Percentiles rank a stretch among this genome's conserved stretches.
Evolutionary conservation across 2,113 vertebrate genomes (phyloP).

Genomic region (Charina bottae): DNA sequence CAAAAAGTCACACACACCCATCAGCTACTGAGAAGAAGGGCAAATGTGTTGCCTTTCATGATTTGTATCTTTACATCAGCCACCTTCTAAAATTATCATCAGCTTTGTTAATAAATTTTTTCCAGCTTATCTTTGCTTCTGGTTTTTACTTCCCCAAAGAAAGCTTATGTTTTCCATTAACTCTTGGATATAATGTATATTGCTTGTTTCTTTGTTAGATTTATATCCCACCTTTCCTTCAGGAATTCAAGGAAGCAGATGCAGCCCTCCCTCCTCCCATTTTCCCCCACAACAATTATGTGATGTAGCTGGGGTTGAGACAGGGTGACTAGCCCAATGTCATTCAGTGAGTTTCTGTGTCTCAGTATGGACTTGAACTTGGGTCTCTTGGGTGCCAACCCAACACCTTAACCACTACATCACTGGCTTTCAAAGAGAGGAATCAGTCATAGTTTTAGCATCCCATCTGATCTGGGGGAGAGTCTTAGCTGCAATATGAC

Average conservation of each 20-base stretch:
- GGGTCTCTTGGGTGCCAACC: neutral
- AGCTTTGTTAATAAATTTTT: neutral
- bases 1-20: neutral
- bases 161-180: neutral
- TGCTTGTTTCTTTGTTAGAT: neutral
- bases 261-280: neutral
- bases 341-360: neutral
- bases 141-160: neutral
- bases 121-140: neutral
- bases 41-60: neutral
- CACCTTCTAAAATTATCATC: neutral
- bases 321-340: neutral
- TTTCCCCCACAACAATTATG: neutral
- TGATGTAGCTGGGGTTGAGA: neutral
- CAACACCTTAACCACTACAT: neutral
- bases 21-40: neutral
- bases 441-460: neutral
- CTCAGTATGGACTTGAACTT: neutral
- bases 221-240: neutral
- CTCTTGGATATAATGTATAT: neutral
- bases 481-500: neutral
- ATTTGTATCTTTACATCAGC: neutral
- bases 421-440: neutral
- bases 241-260: neutral
- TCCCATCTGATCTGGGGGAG: neutral